Evolutionary conservation across 2,888 invertebrate genomes (phyloP).

Genomic region (Mesochorus sp.): DNA sequence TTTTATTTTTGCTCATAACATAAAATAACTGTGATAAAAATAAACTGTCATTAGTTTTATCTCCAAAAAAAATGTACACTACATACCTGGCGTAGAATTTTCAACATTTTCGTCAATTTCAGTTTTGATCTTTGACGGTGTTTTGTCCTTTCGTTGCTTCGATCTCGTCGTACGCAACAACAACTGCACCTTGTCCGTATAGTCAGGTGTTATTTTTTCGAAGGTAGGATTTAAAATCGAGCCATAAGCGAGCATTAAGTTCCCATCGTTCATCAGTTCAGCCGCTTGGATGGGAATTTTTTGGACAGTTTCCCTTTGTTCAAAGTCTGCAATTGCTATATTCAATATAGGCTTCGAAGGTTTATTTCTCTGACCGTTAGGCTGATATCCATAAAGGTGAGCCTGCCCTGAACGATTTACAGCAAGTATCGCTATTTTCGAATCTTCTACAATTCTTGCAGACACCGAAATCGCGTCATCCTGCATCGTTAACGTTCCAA

Average conservation of each 20-base stretch:
- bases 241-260: conserved; percentile 76
- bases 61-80: neutral
- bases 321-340: conserved; percentile 85
- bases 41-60: too few relatives aligned
- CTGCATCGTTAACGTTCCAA: conserved; percentile 87
- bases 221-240: conserved; percentile 72
- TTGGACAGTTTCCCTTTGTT: conserved; percentile 82
- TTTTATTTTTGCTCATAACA: too few relatives aligned
- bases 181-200: conserved; percentile 82
- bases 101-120: conserved; percentile 82
- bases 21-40: neutral
- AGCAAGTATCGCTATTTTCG: conserved; percentile 83
- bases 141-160: conserved; percentile 77
- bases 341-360: conserved; percentile 86
- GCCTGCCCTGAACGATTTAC: conserved; percentile 90
- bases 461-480: conserved; percentile 86
- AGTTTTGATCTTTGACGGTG: conserved; percentile 81
- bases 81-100: conserved; percentile 81
- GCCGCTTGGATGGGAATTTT: conserved; percentile 84
- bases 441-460: conserved; percentile 83
- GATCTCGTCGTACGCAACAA: conserved; percentile 80
- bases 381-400: conserved; percentile 89
- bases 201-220: conserved; percentile 77
- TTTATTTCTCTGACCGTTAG: conserved; percentile 88
- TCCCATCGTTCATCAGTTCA: conserved; percentile 73